A percentile compares a stretch with the other conserved stretches of the same genome.
These are phyloP conservation scores for Halcyon chelicuti DNA, from an alignment of 2,797 vertebrate genomes.

Conservation along the genomic window DNA sequence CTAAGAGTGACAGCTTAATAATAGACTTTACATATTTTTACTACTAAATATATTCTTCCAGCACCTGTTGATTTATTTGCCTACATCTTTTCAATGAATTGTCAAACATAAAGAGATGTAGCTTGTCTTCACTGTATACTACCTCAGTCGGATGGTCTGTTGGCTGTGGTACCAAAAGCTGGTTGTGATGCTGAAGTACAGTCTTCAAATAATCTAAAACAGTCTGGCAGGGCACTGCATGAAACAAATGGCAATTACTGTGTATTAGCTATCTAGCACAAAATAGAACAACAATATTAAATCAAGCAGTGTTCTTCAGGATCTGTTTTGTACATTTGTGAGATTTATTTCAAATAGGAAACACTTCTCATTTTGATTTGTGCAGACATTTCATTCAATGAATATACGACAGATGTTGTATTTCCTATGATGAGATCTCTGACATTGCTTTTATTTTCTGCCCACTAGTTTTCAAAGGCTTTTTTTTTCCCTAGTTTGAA, in stretches of 20 bases:
- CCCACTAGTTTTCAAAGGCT: neutral
- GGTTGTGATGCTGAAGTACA: slow-evolving; percentile 95
- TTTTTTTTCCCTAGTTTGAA: neutral
- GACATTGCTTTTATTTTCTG: slow-evolving; percentile 25
- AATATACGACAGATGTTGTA: neutral
- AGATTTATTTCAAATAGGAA: slow-evolving; percentile 45
- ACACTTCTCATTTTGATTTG: slow-evolving; percentile 49
- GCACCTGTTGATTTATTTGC: neutral
- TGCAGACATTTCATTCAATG: slow-evolving; percentile 46
- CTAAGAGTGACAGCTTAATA: neutral
- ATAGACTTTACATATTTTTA: neutral
- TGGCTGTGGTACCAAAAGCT: slow-evolving; percentile 87
- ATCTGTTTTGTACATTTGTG: neutral
- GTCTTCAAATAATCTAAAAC: slow-evolving; percentile 96
- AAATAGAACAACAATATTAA: slow-evolving; percentile 9
- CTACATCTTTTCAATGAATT: neutral
- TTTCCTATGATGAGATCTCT: neutral
- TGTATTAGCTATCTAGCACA: neutral
- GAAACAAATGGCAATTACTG: slow-evolving; percentile 50
- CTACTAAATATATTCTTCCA: neutral
- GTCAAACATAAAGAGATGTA: neutral
- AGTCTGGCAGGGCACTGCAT: slow-evolving; percentile 94
- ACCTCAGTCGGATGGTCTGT: slow-evolving; percentile 95
- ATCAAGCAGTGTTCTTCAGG: slow-evolving; percentile 13
- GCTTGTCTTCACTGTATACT: slow-evolving; percentile 22